Evolutionary conservation across 2,888 invertebrate genomes (phyloP).

Genomic region (Ectobius pallidus): DNA sequence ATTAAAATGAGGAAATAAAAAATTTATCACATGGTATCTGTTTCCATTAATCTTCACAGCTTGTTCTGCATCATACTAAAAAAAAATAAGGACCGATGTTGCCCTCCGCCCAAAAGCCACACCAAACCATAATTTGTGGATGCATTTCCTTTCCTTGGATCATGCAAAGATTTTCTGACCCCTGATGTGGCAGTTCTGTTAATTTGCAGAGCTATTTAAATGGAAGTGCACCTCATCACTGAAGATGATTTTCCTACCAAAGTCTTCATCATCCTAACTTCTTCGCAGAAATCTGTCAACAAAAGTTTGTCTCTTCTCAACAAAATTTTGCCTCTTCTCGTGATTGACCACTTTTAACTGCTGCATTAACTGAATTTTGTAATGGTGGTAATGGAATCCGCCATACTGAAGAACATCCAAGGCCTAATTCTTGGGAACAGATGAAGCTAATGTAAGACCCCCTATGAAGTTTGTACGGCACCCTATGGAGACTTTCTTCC

Average conservation of each 20-base stretch:
- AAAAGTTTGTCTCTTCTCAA: too few relatives aligned
- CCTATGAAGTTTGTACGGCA: too few relatives aligned
- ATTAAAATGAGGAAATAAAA: background rate
- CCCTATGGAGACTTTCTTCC: too few relatives aligned
- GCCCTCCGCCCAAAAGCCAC: background rate
- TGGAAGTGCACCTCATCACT: too few relatives aligned
- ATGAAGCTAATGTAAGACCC: too few relatives aligned
- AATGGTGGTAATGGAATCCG: background rate
- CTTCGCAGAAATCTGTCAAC: background rate
- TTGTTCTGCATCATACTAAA: background rate
- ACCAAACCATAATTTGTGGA: background rate
- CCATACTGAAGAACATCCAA: too few relatives aligned
- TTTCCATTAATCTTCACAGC: background rate
- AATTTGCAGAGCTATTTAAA: background rate
- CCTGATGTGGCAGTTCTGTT: background rate
- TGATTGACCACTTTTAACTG: background rate
- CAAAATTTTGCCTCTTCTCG: background rate
- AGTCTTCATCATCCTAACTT: background rate
- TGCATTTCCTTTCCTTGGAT: too few relatives aligned
- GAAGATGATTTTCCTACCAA: too few relatives aligned
- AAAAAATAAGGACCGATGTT: too few relatives aligned
- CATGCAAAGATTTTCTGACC: too few relatives aligned
- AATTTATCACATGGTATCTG: background rate
- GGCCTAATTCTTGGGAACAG: too few relatives aligned
- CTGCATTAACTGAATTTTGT: background rate